Evolutionary conservation across 2,888 invertebrate genomes (phyloP).

Genomic region (Chloromyia formosa): DNA sequence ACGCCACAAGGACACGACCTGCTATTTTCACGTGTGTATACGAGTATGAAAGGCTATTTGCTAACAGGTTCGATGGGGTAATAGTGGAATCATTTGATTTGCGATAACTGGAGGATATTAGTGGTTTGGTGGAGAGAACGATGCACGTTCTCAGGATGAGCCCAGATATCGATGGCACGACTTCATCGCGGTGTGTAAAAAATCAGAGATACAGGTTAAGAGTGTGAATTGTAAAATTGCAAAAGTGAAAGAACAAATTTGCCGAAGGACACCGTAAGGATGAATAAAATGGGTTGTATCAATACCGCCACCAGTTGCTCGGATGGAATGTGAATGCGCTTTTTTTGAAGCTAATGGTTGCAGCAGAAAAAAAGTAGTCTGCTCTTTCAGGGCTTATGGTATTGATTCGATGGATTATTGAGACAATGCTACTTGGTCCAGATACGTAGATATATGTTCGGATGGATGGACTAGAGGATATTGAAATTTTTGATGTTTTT

Average conservation of each 20-base stretch:
- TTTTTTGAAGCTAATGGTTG: not conserved
- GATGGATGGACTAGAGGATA: conserved; percentile 17
- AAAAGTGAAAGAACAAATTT: conserved; percentile 20
- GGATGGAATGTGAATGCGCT: not conserved
- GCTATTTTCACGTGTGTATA: too few species aligned
- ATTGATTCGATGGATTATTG: too few species aligned
- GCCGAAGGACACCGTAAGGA: not conserved
- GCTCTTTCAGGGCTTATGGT: too few species aligned
- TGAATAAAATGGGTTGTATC: not conserved
- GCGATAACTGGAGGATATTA: conserved; percentile 17
- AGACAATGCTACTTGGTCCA: not conserved
- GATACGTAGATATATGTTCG: not conserved
- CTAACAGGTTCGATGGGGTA: not conserved
- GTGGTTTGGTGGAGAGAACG: not conserved
- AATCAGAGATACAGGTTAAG: conserved; percentile 3
- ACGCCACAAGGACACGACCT: not conserved
- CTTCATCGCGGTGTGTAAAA: not conserved
- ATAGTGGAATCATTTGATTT: not conserved
- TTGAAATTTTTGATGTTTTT: conserved; percentile 24
- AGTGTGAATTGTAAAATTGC: conserved; percentile 22
- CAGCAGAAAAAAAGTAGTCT: too few species aligned
- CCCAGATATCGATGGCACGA: not conserved
- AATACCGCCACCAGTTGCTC: not conserved
- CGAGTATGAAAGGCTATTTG: too few species aligned
- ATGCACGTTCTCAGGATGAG: not conserved